Evolutionary conservation across 2,888 invertebrate genomes (phyloP), one percentile per base, ranked within the genome.

Genomic region (Xylocampa areola): DNA sequence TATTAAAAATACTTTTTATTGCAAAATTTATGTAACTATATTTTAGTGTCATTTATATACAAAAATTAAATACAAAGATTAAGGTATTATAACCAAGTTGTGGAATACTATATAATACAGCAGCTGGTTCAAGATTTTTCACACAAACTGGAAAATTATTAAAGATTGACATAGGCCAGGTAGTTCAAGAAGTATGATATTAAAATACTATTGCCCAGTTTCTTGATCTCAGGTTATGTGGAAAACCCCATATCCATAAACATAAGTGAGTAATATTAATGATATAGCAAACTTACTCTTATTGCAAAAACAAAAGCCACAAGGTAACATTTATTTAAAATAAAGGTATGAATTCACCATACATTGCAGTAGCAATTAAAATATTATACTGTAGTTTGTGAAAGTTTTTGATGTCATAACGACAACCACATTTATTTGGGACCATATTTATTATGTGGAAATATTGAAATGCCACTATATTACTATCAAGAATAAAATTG

Each of bases 1-100:
- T 94, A 94, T 88, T 94, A 92, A 94, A 93, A 94, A 94, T 93
- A 93, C 93, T 88, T 87, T 94, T 93, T 92, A 93, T 93, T 93
- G 93, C 91, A 88, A 91, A 92, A 90, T 83, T 87, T 92, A 90
- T 88, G 88, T 89, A 88, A 85, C 91, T 92, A 92, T 86, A 87
- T 87, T 88, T 87, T 84, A 88, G 89, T 91, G 92, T 91, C 88
- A 88, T 87, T 88, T 91, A 92, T 93, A 92, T 93, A 94, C 92
- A 94, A 89, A 92, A 90, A 91, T 88, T 88, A 87, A 92, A 91
- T 90, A 91, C 82, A 88, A 83, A 78, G 75, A 79, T 79, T 80
- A n/a, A 75, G 76, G 78, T 78, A 85, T 73, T 78, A 69, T 79
- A 86, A 85, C 72, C 72, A 84, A 88, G 80, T 80, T 74, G 80